Base-by-base conservation (phyloP, 2,888 invertebrate genomes). In the Eumacrocentrus americanus region DNA sequence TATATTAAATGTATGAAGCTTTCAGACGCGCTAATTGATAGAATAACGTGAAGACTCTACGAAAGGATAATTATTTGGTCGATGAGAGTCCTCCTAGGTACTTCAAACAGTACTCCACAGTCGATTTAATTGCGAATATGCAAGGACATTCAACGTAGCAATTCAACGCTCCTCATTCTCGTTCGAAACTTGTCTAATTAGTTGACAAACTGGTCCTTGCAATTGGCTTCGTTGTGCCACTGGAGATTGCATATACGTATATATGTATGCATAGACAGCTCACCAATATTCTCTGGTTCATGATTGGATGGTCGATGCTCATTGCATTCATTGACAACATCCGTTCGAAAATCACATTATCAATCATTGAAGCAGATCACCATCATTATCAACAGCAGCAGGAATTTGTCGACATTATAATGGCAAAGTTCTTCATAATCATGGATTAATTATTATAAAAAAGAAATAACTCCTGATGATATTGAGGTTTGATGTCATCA, bases 71-170 rank as follows among this genome's bases (percentile, higher is more conserved):
- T 22, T 23, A 47, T 12, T 47, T 47, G 44, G 12, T 2, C n/a
- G 22, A 20, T 20, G 44, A 44, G 25, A 25, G 6, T 47, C 11
- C n/a, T n/a, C 9, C 23, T 4, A 9, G 12, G 34, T 34, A 12
- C 5, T 14, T 16, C 50, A 14, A 29, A 29, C n/a, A 34, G 50
- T 18, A 50, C 50, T 50, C 18, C 16, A 25, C 50, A 29, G 29
- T 29, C 9, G 50, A 50, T 50, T 50, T 50, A 50, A 50, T 50
- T 50, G 50, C 50, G 34, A 29, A 50, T 50, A 50, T 50, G 50
- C 50, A 12, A 50, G 50, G 35, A 16, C 34, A 47, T 50, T 34
- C 50, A n/a, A 50, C 16, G 29, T 34, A 5, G 20, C 46, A 50
- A 50, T 25, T 50, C 35, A 35, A 50, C 50, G 16, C 16, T 50